Evolutionary conservation across 2,797 vertebrate genomes (phyloP).

Genomic region (Myotis pilosus): DNA sequence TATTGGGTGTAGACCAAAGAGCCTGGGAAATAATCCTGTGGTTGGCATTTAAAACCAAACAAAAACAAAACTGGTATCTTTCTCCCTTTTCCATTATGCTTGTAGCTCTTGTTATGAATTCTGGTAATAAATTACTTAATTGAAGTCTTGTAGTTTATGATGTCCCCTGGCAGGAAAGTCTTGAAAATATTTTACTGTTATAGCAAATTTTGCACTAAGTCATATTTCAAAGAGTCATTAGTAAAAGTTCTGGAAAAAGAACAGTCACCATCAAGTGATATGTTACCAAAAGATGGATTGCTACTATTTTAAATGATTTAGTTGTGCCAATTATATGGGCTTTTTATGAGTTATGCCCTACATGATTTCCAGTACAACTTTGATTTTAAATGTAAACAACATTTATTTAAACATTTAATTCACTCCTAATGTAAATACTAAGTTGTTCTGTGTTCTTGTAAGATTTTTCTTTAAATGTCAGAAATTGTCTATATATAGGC

Average conservation of each 20-base stretch:
- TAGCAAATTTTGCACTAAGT: conserved; percentile 65
- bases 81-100: conserved; percentile 51
- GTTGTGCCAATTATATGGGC: conserved; percentile 50
- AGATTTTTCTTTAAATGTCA: conserved; percentile 63
- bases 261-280: conserved; percentile 51
- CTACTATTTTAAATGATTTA: conserved; percentile 66
- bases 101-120: conserved; percentile 65
- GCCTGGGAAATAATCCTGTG: conserved; percentile 60
- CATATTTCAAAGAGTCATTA: conserved; percentile 72
- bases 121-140: conserved; percentile 61
- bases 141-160: conserved; percentile 64
- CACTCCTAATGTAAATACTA: conserved; percentile 62
- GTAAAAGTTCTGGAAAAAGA: conserved; percentile 57
- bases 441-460: conserved; percentile 61
- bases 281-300: conserved; percentile 44
- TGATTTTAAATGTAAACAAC: conserved; percentile 68
- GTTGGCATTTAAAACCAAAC: conserved; percentile 49
- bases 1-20: conserved; percentile 11
- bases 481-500: conserved; percentile 61
- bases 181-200: conserved; percentile 71
- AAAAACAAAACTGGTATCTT: conserved; percentile 52
- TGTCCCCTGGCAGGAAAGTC: conserved; percentile 62
- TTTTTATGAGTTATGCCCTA: conserved; percentile 66
- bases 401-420: conserved; percentile 75
- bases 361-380: conserved; percentile 66